phyloP scores from a whole-genome alignment of 1,140 invertebrate species.

The Bombus ignitus region DNA sequence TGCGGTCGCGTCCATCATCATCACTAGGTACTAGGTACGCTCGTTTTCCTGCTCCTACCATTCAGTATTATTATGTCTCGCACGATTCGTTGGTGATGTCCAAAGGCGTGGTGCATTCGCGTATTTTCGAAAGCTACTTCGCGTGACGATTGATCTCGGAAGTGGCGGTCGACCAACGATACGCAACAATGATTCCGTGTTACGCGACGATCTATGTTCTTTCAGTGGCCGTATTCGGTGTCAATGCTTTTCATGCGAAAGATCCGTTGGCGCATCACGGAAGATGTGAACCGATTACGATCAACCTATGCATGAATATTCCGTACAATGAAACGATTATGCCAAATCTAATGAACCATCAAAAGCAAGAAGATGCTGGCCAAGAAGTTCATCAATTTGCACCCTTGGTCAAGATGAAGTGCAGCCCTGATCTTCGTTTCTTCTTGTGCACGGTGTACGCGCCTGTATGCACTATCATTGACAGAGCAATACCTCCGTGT shows the following conservation, averaged over 20 bases:
- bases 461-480: slow-evolving; percentile 97
- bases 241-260: slow-evolving; percentile 57
- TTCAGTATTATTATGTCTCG: slow-evolving; percentile 45
- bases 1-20: slow-evolving; percentile 52
- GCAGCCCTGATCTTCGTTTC: slow-evolving; percentile 96
- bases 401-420: slow-evolving; percentile 97
- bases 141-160: slow-evolving; percentile 42
- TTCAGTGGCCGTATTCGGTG: slow-evolving; percentile 33
- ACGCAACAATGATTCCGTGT: slow-evolving; percentile 37
- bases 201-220: slow-evolving; percentile 37
- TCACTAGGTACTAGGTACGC: neutral
- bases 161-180: slow-evolving; percentile 14
- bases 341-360: slow-evolving; percentile 96
- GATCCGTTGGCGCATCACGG: slow-evolving; percentile 88
- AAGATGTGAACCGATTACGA: slow-evolving; percentile 96
- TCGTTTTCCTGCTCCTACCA: slow-evolving; percentile 24
- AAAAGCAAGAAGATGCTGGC: slow-evolving; percentile 97
- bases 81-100: slow-evolving; percentile 44
- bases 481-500: slow-evolving; percentile 95
- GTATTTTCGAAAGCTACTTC: slow-evolving; percentile 6
- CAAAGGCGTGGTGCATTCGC: slow-evolving; percentile 30
- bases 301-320: slow-evolving; percentile 95
- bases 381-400: slow-evolving; percentile 96
- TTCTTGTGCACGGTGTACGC: slow-evolving; percentile 98
- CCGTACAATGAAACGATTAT: slow-evolving; percentile 98